phyloP scores from a whole-genome alignment of 92 coral and sea anemone species.

The Bergia puertoricense region DNA sequence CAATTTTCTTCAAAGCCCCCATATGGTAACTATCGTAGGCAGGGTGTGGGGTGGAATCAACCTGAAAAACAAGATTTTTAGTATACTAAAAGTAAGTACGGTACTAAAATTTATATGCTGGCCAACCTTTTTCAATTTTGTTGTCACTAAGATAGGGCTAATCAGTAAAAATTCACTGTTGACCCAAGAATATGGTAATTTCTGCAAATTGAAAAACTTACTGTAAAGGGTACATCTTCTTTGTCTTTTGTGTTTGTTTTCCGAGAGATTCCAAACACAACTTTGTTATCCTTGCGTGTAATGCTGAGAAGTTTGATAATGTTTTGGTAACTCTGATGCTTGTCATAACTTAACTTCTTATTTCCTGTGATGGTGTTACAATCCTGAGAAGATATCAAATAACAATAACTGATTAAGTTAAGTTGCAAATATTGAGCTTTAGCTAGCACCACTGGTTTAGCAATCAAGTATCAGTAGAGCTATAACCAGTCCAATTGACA shows the following conservation, averaged over 20 bases:
- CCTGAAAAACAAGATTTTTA: too few species aligned
- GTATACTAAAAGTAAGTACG: too few species aligned
- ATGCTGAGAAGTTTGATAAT: slow-evolving; percentile 2
- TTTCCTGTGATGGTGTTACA: slow-evolving; percentile 28
- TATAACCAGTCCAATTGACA: not conserved
- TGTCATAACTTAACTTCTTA: not conserved
- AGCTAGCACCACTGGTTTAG: not conserved
- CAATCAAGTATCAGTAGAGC: too few species aligned
- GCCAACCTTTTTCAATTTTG: too few species aligned
- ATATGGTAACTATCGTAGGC: too few species aligned
- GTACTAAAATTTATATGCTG: too few species aligned
- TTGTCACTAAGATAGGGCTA: not conserved
- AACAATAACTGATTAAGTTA: not conserved
- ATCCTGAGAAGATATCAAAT: not conserved
- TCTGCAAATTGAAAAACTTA: slow-evolving; percentile 12
- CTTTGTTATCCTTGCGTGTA: slow-evolving; percentile 5
- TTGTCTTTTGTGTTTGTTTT: slow-evolving; percentile 54
- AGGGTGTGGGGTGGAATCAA: too few species aligned
- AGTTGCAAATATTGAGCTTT: not conserved
- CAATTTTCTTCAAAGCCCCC: too few species aligned
- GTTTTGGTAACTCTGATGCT: slow-evolving; percentile 3
- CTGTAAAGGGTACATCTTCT: slow-evolving; percentile 53
- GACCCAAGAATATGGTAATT: not conserved
- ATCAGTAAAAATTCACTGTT: not conserved
- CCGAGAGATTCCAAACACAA: slow-evolving; percentile 36